Evolutionary conservation across 2,888 invertebrate species (phyloP).

Genomic region (Sarcophaga rosellei): DNA sequence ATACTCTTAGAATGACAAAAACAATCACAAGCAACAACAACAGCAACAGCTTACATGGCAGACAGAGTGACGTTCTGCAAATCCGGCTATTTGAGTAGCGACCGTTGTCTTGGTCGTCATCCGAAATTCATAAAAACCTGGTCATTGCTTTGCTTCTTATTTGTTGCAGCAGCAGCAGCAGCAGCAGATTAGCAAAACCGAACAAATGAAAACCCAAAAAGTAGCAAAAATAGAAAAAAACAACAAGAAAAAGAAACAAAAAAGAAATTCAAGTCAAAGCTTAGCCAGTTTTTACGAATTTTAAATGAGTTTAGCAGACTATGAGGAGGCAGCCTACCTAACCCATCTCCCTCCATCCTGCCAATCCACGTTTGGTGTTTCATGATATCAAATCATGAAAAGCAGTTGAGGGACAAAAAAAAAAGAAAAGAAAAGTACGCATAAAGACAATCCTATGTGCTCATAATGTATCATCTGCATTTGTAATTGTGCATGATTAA

Average conservation of each 20-base stretch:
- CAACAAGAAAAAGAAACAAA: neutral
- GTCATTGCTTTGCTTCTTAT: slow-evolving; percentile 21
- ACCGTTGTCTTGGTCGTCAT: too few relatives aligned
- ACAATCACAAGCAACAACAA: slow-evolving; percentile 10
- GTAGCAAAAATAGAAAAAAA: slow-evolving; percentile 57
- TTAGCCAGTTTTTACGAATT: slow-evolving; percentile 75
- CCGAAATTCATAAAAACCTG: slow-evolving; percentile 49
- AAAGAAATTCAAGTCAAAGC: neutral
- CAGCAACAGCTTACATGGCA: slow-evolving; percentile 66
- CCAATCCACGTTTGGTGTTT: slow-evolving; percentile 14
- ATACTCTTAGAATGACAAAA: slow-evolving; percentile 8
- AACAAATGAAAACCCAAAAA: slow-evolving; percentile 71
- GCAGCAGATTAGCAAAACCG: slow-evolving; percentile 73
- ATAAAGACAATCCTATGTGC: slow-evolving; percentile 60
- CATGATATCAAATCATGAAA: slow-evolving; percentile 58
- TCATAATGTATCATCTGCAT: slow-evolving; percentile 23
- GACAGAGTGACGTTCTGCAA: slow-evolving; percentile 75
- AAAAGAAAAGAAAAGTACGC: neutral
- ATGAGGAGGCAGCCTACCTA: slow-evolving; percentile 59
- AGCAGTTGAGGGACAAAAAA: slow-evolving; percentile 5
- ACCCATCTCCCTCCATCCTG: neutral
- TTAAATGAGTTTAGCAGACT: slow-evolving; percentile 76
- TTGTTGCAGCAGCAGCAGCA: slow-evolving; percentile 58
- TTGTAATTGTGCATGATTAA: too few relatives aligned
- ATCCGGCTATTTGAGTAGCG: slow-evolving; percentile 64